These are phyloP conservation scores for Actinemys pallida DNA, from an alignment of 2,113 vertebrate genomes.

Conservation along the genomic window DNA sequence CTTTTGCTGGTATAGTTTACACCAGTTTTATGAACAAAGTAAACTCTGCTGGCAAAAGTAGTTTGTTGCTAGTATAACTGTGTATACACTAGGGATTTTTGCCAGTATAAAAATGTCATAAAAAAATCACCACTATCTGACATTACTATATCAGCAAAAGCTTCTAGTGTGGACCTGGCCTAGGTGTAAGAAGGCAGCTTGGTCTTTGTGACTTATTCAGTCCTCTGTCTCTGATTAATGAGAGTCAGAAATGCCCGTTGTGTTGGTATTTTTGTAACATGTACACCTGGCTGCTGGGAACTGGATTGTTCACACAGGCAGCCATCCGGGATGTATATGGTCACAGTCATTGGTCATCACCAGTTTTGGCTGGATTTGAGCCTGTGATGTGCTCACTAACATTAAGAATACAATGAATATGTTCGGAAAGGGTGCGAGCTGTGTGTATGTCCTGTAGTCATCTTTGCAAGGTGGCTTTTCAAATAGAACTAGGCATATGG, in stretches of 20 bases:
- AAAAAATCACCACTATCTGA: not conserved
- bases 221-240: not conserved
- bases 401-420: not conserved
- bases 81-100: not conserved
- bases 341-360: not conserved
- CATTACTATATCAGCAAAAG: not conserved
- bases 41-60: not conserved
- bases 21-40: not conserved
- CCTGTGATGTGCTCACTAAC: not conserved
- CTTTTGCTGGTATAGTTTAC: not conserved
- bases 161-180: not conserved
- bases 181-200: not conserved
- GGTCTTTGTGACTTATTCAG: not conserved
- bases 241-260: not conserved
- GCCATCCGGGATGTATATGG: not conserved
- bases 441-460: not conserved
- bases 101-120: not conserved
- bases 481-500: rapidly evolving
- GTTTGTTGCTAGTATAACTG: not conserved
- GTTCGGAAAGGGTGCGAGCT: not conserved
- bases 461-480: not conserved
- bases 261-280: not conserved
- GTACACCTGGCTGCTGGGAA: not conserved
- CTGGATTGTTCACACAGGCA: not conserved
- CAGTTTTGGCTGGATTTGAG: not conserved